phyloP scores from a whole-genome alignment of 2,888 invertebrate genomes.

The Petrolisthes manimaculis region DNA sequence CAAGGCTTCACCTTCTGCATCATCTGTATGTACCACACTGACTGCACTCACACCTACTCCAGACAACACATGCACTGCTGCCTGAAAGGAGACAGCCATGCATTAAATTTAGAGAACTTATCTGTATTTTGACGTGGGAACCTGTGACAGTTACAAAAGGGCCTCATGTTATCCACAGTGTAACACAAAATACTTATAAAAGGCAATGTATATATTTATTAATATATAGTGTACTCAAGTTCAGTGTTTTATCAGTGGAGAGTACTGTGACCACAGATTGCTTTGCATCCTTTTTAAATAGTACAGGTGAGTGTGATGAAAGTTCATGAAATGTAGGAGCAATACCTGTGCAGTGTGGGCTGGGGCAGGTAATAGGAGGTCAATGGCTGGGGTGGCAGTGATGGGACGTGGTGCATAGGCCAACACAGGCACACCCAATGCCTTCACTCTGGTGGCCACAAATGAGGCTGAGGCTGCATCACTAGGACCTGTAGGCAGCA shows the following conservation, averaged over 20 bases:
- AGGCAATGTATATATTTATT: no score
- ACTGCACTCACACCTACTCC: slow-evolving; percentile 32
- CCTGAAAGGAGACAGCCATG: slow-evolving; percentile 8
- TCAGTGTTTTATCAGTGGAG: no score
- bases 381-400: slow-evolving; percentile 3
- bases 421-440: slow-evolving; percentile 31
- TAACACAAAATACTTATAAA: not conserved
- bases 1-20: slow-evolving; percentile 34
- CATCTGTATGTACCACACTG: slow-evolving; percentile 51
- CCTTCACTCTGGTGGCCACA: slow-evolving; percentile 3
- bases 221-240: no score
- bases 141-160: not conserved
- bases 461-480: slow-evolving; percentile 30
- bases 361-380: slow-evolving; percentile 33
- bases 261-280: no score
- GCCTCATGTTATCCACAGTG: not conserved
- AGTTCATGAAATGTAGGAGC: not conserved
- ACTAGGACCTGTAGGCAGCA: slow-evolving; percentile 7
- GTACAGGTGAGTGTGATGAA: no score
- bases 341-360: slow-evolving; percentile 10
- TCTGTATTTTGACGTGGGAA: not conserved
- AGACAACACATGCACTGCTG: slow-evolving; percentile 37
- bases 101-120: not conserved
- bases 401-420: slow-evolving; percentile 26
- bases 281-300: no score